Percentiles rank a stretch among this genome's conserved stretches.
Conservation (phyloP, 2,113 vertebrate species). For the Sterrhoptilus dennistouni region DNA sequence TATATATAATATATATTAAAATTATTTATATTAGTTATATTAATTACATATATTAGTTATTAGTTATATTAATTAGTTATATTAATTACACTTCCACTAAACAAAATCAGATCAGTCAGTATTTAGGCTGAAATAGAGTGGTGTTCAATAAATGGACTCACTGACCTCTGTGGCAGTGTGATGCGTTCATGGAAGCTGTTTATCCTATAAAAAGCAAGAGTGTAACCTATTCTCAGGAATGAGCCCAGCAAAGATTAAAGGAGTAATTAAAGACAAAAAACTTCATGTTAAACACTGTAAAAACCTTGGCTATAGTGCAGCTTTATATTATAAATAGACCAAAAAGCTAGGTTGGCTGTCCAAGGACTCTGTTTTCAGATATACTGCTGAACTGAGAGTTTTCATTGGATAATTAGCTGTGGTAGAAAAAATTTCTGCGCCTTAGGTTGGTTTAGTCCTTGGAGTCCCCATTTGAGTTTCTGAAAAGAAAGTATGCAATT, state of each 20-base stretch:
- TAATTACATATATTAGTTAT: constrained; percentile 17
- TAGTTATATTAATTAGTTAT: background rate
- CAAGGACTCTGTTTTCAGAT: background rate
- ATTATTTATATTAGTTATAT: background rate
- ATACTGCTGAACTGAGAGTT: constrained; percentile 15
- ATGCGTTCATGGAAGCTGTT: constrained; percentile 20
- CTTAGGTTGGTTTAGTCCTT: constrained; percentile 33
- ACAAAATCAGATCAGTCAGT: background rate
- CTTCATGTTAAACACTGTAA: background rate
- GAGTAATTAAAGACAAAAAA: constrained; percentile 49
- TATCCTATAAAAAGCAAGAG: constrained; percentile 24
- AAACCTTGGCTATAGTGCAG: background rate
- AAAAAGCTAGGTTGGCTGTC: background rate
- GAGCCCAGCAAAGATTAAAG: constrained; percentile 50
- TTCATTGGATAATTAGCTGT: constrained; percentile 49
- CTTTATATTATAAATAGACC: constrained; percentile 32
- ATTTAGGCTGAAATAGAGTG: background rate
- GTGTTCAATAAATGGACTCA: background rate
- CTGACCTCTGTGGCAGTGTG: background rate
- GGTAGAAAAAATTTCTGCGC: constrained; percentile 34
- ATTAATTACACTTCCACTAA: constrained; percentile 28
- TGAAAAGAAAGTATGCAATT: background rate
- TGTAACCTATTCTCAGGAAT: constrained; percentile 25
- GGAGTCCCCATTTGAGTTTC: background rate
- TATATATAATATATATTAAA: too few relatives aligned